These are phyloP conservation scores for Vanessa cardui DNA, from an alignment of 2,888 invertebrate genomes.

Conservation along the genomic window DNA sequence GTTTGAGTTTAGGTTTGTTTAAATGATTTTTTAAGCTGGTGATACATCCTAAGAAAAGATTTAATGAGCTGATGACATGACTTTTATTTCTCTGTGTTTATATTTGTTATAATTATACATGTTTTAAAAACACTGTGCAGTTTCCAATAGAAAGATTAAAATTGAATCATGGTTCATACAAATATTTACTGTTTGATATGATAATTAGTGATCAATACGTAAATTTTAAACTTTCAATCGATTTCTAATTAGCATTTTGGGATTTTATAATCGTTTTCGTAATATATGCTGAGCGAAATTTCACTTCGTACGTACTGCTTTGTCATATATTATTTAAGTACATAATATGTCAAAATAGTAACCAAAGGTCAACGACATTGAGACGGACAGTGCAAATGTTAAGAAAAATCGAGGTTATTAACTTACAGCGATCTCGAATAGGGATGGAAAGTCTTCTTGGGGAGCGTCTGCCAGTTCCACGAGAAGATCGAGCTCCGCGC, in stretches of 20 bases:
- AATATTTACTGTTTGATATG: no score
- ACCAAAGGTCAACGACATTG: conserved; percentile 41
- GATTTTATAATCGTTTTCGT: conserved; percentile 1
- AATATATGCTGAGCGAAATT: conserved; percentile 1
- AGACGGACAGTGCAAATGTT: conserved; percentile 13
- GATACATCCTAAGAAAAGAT: no score
- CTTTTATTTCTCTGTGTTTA: no score
- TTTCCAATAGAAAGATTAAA: no score
- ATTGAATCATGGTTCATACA: no score
- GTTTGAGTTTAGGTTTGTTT: no score
- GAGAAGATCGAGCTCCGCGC: conserved; percentile 73
- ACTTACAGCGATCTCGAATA: conserved; percentile 78
- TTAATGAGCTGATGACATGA: no score
- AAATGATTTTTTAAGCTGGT: no score
- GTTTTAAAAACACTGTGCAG: no score
- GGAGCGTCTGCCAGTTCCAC: conserved; percentile 72
- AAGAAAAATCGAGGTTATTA: neutral
- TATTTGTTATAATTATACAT: no score
- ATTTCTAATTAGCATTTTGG: neutral
- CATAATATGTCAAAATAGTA: conserved; percentile 36
- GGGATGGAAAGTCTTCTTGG: conserved; percentile 70
- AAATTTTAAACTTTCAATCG: no score
- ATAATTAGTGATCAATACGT: no score
- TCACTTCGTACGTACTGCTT: conserved; percentile 17
- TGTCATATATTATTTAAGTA: conserved; percentile 27